Evolutionary conservation across 2,113 vertebrate species (phyloP), one percentile per base, ranked within the genome.

Genomic region (Callopanchax toddi): DNA sequence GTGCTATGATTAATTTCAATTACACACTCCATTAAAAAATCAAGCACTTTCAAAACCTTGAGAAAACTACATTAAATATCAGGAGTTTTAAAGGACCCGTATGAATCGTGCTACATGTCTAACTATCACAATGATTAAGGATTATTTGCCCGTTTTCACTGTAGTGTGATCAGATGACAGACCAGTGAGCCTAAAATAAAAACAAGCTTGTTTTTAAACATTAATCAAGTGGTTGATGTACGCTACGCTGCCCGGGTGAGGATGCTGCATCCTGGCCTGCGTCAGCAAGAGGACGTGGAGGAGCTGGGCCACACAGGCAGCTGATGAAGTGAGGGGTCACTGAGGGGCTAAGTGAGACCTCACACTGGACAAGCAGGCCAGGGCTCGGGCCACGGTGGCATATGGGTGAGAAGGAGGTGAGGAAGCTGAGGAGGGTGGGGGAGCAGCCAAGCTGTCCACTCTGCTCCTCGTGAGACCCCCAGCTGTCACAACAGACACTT

Each of bases 401-500:
- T 82, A 86, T 85, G 87, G 83, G 85, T 76, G 78, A 71, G 79
- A 87, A 83, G 78, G 78, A 81, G 84, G 74, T 70, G 75, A 81
- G 72, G 72, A 81, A 54, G 76, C 55, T 1, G 46, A 60, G 65
- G 52, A 46, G 66, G 37, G 22, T 16, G 26, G 66, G 44, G 46
- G 45, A 50, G 61, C 1, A 17, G 67, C 23, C 79, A 80, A 83
- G 85, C 82, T 85, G 85, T 87, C 81, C 67, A 42, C 67, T 63
- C 63, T 5, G 45, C 74, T 74, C 86, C 86, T 84, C 87, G 50
- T 22, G 71, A 86, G 87, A 89, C 78, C 81, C 72, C 73, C 78
- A 77, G 83, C 87, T 91, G 87, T 91, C 90, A 91, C 89, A 90
- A 92, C 89, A 91, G 86, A 90, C 81, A 88, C 86, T 91, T 87